Evolutionary conservation across 2,113 vertebrate genomes (phyloP).

Genomic region (Ceuthmochares aereus): DNA sequence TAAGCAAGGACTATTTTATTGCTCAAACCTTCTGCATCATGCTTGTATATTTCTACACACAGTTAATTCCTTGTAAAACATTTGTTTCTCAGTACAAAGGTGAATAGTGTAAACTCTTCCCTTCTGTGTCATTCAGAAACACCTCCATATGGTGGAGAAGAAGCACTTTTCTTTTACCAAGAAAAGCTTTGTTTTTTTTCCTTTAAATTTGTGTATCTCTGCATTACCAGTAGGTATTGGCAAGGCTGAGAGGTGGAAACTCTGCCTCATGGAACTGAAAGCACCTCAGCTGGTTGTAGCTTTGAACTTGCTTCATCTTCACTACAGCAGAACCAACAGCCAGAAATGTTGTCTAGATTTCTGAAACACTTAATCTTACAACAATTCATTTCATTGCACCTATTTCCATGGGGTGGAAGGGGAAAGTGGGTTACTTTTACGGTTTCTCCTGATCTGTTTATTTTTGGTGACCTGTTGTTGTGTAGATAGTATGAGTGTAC

Average conservation of each 20-base stretch:
- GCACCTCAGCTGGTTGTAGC: neutral
- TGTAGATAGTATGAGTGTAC: accelerated
- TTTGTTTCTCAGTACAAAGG: neutral
- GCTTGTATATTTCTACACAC: neutral
- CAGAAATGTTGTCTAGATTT: neutral
- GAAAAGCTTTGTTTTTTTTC: neutral
- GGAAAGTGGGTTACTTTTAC: neutral
- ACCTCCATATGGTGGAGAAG: neutral
- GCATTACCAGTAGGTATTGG: neutral
- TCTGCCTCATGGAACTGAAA: neutral
- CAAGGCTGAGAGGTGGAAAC: neutral
- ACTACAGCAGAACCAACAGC: neutral
- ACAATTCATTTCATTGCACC: neutral
- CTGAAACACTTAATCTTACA: neutral
- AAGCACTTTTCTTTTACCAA: neutral
- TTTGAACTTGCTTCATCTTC: neutral
- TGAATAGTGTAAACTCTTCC: neutral
- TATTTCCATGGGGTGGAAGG: accelerated
- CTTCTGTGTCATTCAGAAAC: neutral
- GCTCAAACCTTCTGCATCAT: neutral
- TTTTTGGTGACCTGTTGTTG: neutral
- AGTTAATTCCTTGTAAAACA: neutral
- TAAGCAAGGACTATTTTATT: neutral
- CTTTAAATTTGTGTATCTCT: neutral
- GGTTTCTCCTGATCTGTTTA: neutral